Evolutionary conservation across 2,888 invertebrate genomes (phyloP), one percentile per base, ranked within the genome.

Genomic region (Drosophila mettleri): DNA sequence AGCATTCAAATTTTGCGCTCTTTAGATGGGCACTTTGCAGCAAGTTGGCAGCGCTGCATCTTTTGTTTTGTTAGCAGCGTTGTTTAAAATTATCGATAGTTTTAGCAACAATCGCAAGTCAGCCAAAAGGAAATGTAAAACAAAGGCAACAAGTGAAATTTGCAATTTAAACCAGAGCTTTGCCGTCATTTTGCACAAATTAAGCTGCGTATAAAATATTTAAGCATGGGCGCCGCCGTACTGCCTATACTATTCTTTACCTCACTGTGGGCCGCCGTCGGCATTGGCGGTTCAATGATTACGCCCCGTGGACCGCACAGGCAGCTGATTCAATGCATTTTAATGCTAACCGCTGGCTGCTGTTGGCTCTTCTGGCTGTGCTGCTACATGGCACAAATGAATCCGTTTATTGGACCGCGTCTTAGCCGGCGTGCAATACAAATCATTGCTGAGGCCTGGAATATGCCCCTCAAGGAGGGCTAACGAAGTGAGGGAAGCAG

Each of bases 321-420:
- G 93, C 97, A 97, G 97, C 97, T 98, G 61, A 95, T 97, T 79
- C 97, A 97, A 92, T 95, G 96, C 73, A 94, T 97, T 75, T 93
- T 98, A 78, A 96, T 97, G 93, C 91, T 97, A 90, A 97, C 97
- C 54, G 97, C 96, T 38, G 95, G 95, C 53, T 96, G 96, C 34
- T 97, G 97, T 92, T 98, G 97, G 97, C 93, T 98, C 66, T 97
- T 98, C 93, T 98, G 97, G 98, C 93, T 98, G 80, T 97, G 97
- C 89, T 97, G 97, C 80, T 98, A 97, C 91, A 95, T 98, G 95
- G 95, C 97, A 5, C 98, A 98, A 93, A 97, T 98, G 97, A 98
- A 98, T 93, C 98, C 98, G 0, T 93, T 98, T 57, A 95, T 98
- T 74, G 98, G 97, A 29, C 98, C 97, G 54, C 95, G 95, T 93